phyloP scores from a whole-genome alignment of 1,140 invertebrate genomes.

The Drosophila varians region DNA sequence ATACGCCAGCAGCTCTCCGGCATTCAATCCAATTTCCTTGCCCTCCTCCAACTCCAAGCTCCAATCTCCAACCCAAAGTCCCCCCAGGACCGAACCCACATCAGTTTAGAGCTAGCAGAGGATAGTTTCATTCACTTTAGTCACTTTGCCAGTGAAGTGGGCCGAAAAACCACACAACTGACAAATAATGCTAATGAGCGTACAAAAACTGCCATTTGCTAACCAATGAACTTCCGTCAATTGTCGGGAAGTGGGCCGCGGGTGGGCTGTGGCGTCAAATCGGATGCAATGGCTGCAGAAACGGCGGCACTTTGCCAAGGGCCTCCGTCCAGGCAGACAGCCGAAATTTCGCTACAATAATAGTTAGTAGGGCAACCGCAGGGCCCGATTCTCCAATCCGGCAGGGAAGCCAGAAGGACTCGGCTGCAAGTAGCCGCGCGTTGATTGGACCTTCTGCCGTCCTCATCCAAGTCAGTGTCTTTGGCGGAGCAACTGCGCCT shows the following conservation, averaged over 20 bases:
- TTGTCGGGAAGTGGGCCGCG: slow-evolving; percentile 53
- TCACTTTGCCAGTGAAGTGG: slow-evolving; percentile 26
- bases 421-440: slow-evolving; percentile 74
- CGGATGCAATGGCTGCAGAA: slow-evolving; percentile 60
- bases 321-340: slow-evolving; percentile 34
- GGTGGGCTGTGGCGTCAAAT: slow-evolving; percentile 1
- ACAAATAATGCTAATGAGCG: slow-evolving; percentile 82
- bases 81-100: not conserved
- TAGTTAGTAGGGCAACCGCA: slow-evolving; percentile 79
- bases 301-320: slow-evolving; percentile 75
- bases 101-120: too few species aligned
- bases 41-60: slow-evolving; percentile 2
- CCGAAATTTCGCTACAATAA: slow-evolving; percentile 69
- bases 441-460: slow-evolving; percentile 72
- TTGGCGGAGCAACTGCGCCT: slow-evolving; percentile 25
- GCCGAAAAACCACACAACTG: slow-evolving; percentile 66
- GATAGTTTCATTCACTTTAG: slow-evolving; percentile 54
- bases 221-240: slow-evolving; percentile 82
- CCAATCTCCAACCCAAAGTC: not conserved
- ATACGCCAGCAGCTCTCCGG: slow-evolving; percentile 12
- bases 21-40: slow-evolving; percentile 32
- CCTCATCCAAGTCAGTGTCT: slow-evolving; percentile 16
- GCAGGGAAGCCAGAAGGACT: slow-evolving; percentile 17
- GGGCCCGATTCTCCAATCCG: slow-evolving; percentile 32
- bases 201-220: slow-evolving; percentile 82